Percentiles rank a stretch among this genome's conserved stretches.
phyloP scores from a whole-genome alignment of 2,113 vertebrate species.

The Colistium nudipinnis region DNA sequence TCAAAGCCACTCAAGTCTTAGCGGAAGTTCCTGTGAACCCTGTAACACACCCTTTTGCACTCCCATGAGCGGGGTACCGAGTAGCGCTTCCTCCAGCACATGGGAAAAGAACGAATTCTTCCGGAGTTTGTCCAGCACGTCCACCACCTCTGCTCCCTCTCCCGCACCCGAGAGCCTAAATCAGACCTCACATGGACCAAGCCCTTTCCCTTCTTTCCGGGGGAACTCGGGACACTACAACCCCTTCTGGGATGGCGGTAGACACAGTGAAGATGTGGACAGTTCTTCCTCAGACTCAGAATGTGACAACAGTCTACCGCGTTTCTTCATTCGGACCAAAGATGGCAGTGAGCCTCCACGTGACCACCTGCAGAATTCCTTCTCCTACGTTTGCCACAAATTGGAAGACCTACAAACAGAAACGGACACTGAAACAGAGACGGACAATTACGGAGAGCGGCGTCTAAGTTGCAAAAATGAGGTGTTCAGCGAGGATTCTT shows the following conservation, averaged over 20 bases:
- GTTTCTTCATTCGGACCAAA: constrained; percentile 84
- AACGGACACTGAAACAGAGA: constrained; percentile 51
- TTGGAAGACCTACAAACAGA: constrained; percentile 85
- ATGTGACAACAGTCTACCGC: constrained; percentile 72
- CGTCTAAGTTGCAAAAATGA: constrained; percentile 49
- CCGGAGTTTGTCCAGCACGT: constrained; percentile 73
- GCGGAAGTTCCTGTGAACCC: constrained; percentile 86
- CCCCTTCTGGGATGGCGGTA: constrained; percentile 88
- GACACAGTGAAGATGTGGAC: constrained; percentile 60
- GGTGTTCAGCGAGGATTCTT: constrained; percentile 48
- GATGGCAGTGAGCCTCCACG: constrained; percentile 82
- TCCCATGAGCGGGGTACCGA: constrained; percentile 86
- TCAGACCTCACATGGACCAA: constrained; percentile 62
- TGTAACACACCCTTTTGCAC: constrained; percentile 91
- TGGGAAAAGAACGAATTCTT: constrained; percentile 81
- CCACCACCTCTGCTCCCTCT: constrained; percentile 52
- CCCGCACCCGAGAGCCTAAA: constrained; percentile 55
- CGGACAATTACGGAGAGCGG: constrained; percentile 40
- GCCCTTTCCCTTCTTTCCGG: constrained; percentile 79
- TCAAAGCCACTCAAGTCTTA: constrained; percentile 85
- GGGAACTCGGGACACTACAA: constrained; percentile 87
- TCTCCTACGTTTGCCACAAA: constrained; percentile 89
- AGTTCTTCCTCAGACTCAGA: constrained; percentile 79
- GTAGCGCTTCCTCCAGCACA: constrained; percentile 71
- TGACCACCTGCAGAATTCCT: constrained; percentile 89